Conservation (phyloP, 2,797 vertebrate genomes). For the Lithobates sylvaticus region DNA sequence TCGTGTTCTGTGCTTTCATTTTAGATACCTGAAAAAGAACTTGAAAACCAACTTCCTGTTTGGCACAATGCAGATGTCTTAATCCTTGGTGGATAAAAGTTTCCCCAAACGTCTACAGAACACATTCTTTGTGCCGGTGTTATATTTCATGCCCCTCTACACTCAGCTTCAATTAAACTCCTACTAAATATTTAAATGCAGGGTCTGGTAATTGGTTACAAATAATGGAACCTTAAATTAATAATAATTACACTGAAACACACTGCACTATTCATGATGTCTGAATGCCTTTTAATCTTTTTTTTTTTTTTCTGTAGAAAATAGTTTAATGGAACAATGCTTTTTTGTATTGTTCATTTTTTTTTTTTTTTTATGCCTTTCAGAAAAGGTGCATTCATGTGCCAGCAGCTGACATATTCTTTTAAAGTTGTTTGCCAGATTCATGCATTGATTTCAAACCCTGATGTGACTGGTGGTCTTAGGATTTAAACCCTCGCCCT, state of each 20-base stretch:
- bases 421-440: conserved; percentile 61
- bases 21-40: conserved; percentile 75
- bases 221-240: conserved; percentile 76
- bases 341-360: conserved; percentile 45
- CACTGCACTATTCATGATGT: conserved; percentile 64
- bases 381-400: conserved; percentile 50
- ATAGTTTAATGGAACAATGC: conserved; percentile 50
- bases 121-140: conserved; percentile 58
- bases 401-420: conserved; percentile 41
- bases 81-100: conserved; percentile 69
- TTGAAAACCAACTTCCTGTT: conserved; percentile 47
- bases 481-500: conserved; percentile 75
- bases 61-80: conserved; percentile 64
- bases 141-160: conserved; percentile 67
- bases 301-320: conserved; percentile 37
- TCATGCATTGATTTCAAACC: conserved; percentile 72
- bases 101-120: conserved; percentile 62
- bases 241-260: conserved; percentile 72
- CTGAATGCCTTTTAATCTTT: conserved; percentile 62
- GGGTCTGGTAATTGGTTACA: conserved; percentile 73
- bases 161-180: conserved; percentile 77
- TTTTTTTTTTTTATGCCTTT: conserved; percentile 23
- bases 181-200: conserved; percentile 80
- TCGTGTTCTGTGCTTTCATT: conserved; percentile 72
- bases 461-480: conserved; percentile 69